Evolutionary conservation across 2,888 invertebrate genomes (phyloP), one percentile per base, ranked within the genome.

Genomic region (Watsonalla cultraria): DNA sequence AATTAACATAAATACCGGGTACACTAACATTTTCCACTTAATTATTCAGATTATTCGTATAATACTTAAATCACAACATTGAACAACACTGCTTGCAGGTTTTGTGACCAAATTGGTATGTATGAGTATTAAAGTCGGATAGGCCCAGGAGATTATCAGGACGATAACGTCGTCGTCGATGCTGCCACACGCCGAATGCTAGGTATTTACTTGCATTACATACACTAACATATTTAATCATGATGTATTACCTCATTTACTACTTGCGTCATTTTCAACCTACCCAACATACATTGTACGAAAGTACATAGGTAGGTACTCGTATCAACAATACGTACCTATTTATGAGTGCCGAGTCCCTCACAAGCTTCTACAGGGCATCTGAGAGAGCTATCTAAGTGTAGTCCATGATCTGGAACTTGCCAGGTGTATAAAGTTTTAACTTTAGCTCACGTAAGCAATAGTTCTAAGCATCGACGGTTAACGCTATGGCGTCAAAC

Each of bases 71-170:
- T 56, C 62, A 65, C 56, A 56, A 56, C 59, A 53, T 53, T 62
- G 39, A 53, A 52, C 57, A 55, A 53, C 56, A 63, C 54, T 61
- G 62, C 66, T 62, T 64, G 62, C 72, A 70, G 70, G 58, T 74
- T 64, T 60, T 59, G 62, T 65, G 60, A 70, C 70, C 66, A 57
- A 70, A 72, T 54, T 62, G 60, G 57, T 11, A 42, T 11, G 9
- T 11, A 52, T 53, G 55, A 60, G 59, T 64, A 67, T 63, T 55
- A 57, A 54, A 57, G 55, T 53, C 59, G 60, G 57, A 64, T 57
- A 61, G 61, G 63, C 56, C 61, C 58, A 59, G 58, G 11, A 11
- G 72, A 78, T 81, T 76, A 86, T 85, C 82, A 50, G 11, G 42
- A 42, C 11, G 42, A 42, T 42, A 42, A 42, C 42, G 42, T 11